Conservation (phyloP, 2,797 vertebrate species). For the Pseudocheirus occidentalis region DNA sequence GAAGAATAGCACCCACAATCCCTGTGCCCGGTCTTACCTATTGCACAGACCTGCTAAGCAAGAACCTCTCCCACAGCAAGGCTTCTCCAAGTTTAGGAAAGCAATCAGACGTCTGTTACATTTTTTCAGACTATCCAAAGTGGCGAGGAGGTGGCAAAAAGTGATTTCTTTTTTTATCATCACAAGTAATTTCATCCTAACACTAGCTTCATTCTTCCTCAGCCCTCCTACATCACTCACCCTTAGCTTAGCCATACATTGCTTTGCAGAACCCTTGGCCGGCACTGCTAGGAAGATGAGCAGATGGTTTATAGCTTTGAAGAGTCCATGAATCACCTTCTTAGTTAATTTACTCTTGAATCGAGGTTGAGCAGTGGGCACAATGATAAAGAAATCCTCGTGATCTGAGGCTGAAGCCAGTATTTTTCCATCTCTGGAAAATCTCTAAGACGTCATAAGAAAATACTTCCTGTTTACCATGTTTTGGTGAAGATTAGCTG, state of each 20-base stretch:
- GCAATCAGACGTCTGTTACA: conserved; percentile 62
- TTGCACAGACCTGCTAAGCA: conserved; percentile 59
- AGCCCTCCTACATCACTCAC: conserved; percentile 67
- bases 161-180: conserved; percentile 66
- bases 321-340: conserved; percentile 36
- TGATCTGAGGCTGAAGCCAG: conserved; percentile 39
- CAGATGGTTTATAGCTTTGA: conserved; percentile 6
- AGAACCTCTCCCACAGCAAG: conserved; percentile 50
- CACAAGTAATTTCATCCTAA: conserved; percentile 63
- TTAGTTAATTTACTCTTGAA: conserved; percentile 49
- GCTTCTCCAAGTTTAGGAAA: conserved; percentile 72
- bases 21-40: conserved; percentile 43
- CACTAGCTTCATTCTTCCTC: conserved; percentile 65
- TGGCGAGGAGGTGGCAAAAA: conserved; percentile 48
- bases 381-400: conserved; percentile 47
- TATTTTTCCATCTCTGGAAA: conserved; percentile 23
- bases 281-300: conserved; percentile 69
- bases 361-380: conserved; percentile 19
- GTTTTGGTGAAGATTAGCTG: not conserved
- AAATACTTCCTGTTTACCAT: not conserved
- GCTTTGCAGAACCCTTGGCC: conserved; percentile 63
- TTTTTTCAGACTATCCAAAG: not conserved
- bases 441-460: not conserved
- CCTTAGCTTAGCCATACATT: conserved; percentile 59
- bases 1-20: conserved; percentile 55